A percentile compares a stretch with the other conserved stretches of the same genome.
Conservation (phyloP, 2,797 vertebrate species). For the Oryzias sinensis region DNA sequence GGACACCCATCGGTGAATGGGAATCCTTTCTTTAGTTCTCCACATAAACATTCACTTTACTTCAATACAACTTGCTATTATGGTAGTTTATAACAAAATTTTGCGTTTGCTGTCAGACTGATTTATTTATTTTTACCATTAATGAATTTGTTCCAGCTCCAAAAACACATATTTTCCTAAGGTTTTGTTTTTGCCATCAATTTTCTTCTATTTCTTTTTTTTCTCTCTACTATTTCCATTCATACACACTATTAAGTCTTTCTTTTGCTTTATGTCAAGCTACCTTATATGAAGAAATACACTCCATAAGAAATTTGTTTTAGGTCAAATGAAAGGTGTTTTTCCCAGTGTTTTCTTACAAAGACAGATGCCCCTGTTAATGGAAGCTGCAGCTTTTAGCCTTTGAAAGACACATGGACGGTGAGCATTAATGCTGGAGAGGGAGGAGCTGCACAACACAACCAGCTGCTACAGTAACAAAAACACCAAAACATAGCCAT, state of each 20-base stretch:
- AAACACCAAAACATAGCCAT: slow-evolving; percentile 39
- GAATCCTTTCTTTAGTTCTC: neutral
- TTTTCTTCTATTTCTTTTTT: neutral
- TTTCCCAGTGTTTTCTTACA: slow-evolving; percentile 9
- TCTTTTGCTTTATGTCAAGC: slow-evolving; percentile 5
- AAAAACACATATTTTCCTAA: neutral
- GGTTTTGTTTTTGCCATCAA: slow-evolving; percentile 1
- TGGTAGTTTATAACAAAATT: too few species aligned
- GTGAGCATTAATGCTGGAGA: slow-evolving; percentile 47
- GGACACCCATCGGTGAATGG: too few species aligned
- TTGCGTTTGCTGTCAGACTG: too few species aligned
- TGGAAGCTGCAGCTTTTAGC: slow-evolving; percentile 30
- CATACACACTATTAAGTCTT: neutral
- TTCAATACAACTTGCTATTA: too few species aligned
- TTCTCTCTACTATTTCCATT: neutral
- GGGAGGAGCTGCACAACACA: slow-evolving; percentile 51
- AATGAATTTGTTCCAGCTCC: neutral
- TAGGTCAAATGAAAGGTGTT: slow-evolving; percentile 14
- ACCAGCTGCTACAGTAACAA: slow-evolving; percentile 60
- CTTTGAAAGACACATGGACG: slow-evolving; percentile 63
- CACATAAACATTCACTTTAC: too few species aligned
- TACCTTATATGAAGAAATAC: neutral
- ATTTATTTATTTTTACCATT: neutral
- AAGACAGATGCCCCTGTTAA: slow-evolving; percentile 33
- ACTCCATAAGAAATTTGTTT: slow-evolving; percentile 11